These are phyloP conservation scores for Monarcha castaneiventris DNA, from an alignment of 2,113 vertebrate genomes.

Conservation along the genomic window DNA sequence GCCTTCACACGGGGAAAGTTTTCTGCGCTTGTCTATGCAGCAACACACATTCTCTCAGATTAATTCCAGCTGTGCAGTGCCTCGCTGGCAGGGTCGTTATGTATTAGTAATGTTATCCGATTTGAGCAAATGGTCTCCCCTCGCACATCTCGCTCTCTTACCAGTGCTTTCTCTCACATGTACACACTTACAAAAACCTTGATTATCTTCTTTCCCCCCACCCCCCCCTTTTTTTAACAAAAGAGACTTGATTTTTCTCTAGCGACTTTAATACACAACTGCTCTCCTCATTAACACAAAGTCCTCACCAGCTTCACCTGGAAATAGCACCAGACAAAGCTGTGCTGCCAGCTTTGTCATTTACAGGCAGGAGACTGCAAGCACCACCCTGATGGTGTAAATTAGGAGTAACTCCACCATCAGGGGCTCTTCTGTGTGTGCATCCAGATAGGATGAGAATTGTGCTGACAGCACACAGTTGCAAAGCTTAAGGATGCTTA, in stretches of 20 bases:
- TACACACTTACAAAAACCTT: background rate
- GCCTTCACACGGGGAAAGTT: conserved; percentile 55
- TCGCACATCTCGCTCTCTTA: background rate
- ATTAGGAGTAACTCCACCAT: background rate
- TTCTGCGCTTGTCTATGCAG: conserved; percentile 54
- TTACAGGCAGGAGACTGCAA: background rate
- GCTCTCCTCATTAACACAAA: background rate
- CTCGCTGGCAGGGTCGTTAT: conserved; percentile 21
- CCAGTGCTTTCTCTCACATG: background rate
- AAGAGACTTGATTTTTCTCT: background rate
- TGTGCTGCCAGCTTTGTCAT: background rate
- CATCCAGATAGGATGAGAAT: background rate
- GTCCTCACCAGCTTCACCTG: background rate
- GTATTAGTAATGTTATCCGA: conserved; percentile 33
- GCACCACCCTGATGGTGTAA: background rate
- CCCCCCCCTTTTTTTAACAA: fast-evolving
- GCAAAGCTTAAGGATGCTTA: background rate
- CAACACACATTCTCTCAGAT: conserved; percentile 43
- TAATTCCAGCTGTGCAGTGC: conserved; percentile 72
- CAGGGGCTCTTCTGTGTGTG: background rate
- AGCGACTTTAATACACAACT: background rate
- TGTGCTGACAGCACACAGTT: background rate
- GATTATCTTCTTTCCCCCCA: background rate
- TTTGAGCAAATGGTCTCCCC: conserved; percentile 2
- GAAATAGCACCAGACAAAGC: background rate